These are phyloP conservation scores for Gorsachius magnificus DNA, from an alignment of 2,797 vertebrate genomes.

Conservation along the genomic window DNA sequence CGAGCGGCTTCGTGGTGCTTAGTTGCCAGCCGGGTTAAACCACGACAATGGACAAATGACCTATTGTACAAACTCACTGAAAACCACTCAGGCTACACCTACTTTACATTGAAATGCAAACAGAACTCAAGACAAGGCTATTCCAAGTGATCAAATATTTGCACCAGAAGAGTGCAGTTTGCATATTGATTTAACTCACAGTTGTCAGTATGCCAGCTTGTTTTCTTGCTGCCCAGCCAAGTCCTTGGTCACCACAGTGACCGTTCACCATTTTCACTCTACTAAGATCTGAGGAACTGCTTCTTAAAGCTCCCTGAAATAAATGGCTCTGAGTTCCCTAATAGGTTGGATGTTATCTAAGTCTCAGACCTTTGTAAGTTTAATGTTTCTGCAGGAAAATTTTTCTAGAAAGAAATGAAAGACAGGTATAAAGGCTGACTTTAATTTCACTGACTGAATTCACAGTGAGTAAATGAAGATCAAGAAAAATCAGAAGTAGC, in stretches of 20 bases:
- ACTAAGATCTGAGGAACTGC: neutral
- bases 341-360: neutral
- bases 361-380: neutral
- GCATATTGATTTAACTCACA: neutral
- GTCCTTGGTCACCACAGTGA: neutral
- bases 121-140: neutral
- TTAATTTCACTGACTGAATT: neutral
- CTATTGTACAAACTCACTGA: neutral
- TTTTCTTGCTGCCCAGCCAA: neutral
- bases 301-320: neutral
- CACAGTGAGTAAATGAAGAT: neutral
- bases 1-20: too few species aligned
- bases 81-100: neutral
- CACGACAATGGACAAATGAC: neutral
- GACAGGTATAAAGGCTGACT: neutral
- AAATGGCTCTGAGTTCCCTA: neutral
- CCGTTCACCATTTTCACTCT: neutral
- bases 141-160: neutral
- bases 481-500: neutral
- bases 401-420: neutral
- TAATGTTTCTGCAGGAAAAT: neutral
- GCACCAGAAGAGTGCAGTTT: neutral
- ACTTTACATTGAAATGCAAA: neutral
- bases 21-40: too few species aligned
- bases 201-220: neutral